Conservation (phyloP, 2,888 invertebrate species). For the Dryococelus australis region DNA sequence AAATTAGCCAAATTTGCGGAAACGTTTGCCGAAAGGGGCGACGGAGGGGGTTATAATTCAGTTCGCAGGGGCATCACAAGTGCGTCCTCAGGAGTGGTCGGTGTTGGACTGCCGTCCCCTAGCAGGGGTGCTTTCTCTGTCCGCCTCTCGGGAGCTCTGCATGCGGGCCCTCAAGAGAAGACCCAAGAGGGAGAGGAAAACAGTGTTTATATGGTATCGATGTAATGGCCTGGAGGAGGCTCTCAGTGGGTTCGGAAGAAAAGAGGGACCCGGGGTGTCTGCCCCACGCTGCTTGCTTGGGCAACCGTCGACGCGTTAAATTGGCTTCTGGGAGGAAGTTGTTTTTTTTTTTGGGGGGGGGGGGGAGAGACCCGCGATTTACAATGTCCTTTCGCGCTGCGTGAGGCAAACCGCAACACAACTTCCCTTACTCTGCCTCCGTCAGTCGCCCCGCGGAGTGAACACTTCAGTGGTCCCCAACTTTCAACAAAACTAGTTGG, state of each 20-base stretch:
- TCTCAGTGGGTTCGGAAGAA: not conserved
- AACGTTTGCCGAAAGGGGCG: too few species aligned
- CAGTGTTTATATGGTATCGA: slow-evolving; percentile 6
- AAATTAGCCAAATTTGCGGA: too few species aligned
- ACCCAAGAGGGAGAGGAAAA: not conserved
- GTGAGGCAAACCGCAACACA: not conserved
- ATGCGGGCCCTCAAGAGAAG: not conserved
- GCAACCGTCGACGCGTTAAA: not conserved
- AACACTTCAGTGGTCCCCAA: too few species aligned
- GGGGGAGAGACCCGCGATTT: not conserved
- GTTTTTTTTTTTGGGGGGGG: too few species aligned
- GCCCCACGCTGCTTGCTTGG: not conserved
- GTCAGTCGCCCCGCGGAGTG: too few species aligned
- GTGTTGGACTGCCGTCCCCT: too few species aligned
- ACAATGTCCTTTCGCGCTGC: not conserved
- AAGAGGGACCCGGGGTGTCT: too few species aligned
- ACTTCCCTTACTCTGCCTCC: too few species aligned
- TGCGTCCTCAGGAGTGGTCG: too few species aligned
- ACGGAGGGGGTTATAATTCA: too few species aligned
- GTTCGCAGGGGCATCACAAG: too few species aligned
- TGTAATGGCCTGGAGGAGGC: slow-evolving; percentile 16
- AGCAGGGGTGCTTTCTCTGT: not conserved
- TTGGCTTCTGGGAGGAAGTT: not conserved
- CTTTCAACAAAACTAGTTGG: too few species aligned
- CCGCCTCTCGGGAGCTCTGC: not conserved